phyloP scores from a whole-genome alignment of 2,797 vertebrate species.

The Carcharodon carcharias region DNA sequence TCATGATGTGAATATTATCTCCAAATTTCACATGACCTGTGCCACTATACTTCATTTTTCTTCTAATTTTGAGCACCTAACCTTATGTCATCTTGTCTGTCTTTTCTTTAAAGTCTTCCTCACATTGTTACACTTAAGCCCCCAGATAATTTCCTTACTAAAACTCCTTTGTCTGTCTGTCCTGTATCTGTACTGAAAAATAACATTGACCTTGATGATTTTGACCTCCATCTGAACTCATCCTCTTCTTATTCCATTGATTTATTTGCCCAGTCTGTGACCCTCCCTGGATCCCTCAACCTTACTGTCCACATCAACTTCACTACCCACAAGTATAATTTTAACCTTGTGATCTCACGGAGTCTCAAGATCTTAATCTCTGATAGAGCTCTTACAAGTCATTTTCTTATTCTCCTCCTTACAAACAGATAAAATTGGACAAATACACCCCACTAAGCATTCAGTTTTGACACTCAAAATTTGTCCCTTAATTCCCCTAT shows the following conservation, averaged over 20 bases:
- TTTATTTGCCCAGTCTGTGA: neutral
- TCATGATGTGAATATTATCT: too few species aligned
- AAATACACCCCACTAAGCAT: neutral
- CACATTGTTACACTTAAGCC: too few species aligned
- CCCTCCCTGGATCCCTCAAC: neutral
- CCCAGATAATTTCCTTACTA: too few species aligned
- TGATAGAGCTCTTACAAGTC: neutral
- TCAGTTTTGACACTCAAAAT: neutral
- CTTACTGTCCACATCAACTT: neutral
- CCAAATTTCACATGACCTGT: too few species aligned
- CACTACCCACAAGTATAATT: too few species aligned
- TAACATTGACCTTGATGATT: neutral
- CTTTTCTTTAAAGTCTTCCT: too few species aligned
- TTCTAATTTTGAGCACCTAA: too few species aligned
- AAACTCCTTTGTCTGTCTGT: too few species aligned
- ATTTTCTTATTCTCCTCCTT: neutral
- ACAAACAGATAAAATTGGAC: neutral
- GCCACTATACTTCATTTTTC: too few species aligned
- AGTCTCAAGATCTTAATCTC: neutral
- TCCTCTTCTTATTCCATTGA: neutral
- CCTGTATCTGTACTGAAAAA: too few species aligned
- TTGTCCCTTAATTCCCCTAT: neutral
- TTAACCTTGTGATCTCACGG: neutral
- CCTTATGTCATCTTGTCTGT: too few species aligned
- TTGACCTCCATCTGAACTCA: neutral